Evolutionary conservation across 1,140 invertebrate species (phyloP).

Genomic region (Temnothorax nylanderi): DNA sequence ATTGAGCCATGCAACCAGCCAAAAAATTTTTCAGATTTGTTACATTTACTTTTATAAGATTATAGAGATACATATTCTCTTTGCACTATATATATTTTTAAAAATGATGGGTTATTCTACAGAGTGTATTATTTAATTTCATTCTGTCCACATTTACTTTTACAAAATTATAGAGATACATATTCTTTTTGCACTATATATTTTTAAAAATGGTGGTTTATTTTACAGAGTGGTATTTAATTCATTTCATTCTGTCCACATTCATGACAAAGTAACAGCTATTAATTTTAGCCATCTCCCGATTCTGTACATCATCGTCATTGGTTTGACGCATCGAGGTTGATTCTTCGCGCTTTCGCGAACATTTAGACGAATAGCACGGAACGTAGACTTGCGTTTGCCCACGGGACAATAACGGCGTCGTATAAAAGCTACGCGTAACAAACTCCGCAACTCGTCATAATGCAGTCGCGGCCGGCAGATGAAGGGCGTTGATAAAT

Average conservation of each 20-base stretch:
- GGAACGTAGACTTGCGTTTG: constrained; percentile 63
- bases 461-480: constrained; percentile 59
- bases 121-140: not conserved
- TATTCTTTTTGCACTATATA: not conserved
- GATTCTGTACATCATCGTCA: not conserved
- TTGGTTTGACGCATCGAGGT: not conserved
- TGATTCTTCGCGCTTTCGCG: constrained; percentile 30
- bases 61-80: not conserved
- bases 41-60: not conserved
- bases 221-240: not conserved
- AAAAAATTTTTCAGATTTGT: not conserved
- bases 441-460: constrained; percentile 76
- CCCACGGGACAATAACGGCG: constrained; percentile 72
- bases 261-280: not conserved
- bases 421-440: constrained; percentile 66
- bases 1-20: not conserved
- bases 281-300: not conserved
- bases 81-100: not conserved
- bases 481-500: constrained; percentile 65
- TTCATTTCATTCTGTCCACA: not conserved
- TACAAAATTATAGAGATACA: not conserved
- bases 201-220: not conserved
- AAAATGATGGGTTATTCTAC: not conserved
- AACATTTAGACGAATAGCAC: constrained; percentile 4
- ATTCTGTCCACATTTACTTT: not conserved